phyloP scores from a whole-genome alignment of 2,113 vertebrate genomes.

The Thamnophis sirtalis region DNA sequence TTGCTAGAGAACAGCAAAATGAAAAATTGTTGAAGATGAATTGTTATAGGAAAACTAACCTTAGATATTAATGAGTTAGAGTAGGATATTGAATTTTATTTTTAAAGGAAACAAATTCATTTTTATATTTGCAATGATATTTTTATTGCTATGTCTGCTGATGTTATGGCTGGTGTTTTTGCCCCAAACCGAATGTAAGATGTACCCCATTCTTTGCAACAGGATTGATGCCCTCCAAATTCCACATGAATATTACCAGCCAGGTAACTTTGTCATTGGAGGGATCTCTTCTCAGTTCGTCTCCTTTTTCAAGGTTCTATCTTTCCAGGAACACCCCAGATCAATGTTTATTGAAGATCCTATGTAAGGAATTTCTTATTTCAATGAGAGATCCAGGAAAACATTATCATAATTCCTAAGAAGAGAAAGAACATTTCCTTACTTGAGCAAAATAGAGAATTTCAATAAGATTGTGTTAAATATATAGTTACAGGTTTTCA shows the following conservation, averaged over 20 bases:
- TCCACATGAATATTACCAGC: neutral
- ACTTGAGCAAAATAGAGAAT: neutral
- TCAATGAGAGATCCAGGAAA: neutral
- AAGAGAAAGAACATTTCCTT: neutral
- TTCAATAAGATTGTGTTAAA: neutral
- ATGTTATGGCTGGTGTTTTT: neutral
- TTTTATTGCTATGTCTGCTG: neutral
- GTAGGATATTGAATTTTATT: neutral
- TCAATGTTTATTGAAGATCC: neutral
- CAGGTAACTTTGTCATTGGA: neutral
- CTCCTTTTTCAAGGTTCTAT: neutral
- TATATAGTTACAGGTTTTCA: neutral
- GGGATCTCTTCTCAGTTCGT: conserved; percentile 2
- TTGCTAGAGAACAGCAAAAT: neutral
- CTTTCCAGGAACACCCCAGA: neutral
- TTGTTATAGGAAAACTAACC: neutral
- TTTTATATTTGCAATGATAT: neutral
- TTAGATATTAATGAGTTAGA: neutral
- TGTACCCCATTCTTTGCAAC: neutral
- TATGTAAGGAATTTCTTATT: neutral
- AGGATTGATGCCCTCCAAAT: neutral
- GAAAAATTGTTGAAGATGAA: neutral
- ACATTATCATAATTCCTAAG: neutral
- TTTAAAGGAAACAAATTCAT: neutral
- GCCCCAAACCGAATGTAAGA: neutral